Evolutionary conservation across 2,888 invertebrate genomes (phyloP).

Genomic region (Philhelius pedissequus): DNA sequence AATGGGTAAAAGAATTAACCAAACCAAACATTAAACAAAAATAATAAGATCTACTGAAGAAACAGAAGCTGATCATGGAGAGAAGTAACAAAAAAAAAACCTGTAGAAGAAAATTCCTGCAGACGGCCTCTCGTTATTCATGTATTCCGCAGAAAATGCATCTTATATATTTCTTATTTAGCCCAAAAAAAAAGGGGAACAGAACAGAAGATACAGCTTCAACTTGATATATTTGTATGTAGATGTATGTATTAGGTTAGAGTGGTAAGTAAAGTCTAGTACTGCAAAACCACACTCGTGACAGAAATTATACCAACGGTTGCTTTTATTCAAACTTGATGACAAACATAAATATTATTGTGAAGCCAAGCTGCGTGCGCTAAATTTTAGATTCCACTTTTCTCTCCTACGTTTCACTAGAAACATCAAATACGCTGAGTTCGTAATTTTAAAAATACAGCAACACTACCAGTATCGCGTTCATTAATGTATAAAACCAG

Average conservation of each 20-base stretch:
- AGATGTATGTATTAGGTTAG: background rate
- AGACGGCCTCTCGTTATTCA: conserved; percentile 36
- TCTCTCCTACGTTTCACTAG: too few relatives aligned
- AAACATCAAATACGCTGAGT: too few relatives aligned
- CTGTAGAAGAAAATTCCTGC: background rate
- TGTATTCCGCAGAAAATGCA: conserved; percentile 32
- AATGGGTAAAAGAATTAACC: background rate
- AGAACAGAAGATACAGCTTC: background rate
- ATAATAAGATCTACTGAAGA: conserved; percentile 15
- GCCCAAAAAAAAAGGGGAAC: background rate
- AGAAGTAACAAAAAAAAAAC: conserved; percentile 24
- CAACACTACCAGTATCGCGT: too few relatives aligned
- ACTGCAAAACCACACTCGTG: background rate
- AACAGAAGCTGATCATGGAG: conserved; percentile 22
- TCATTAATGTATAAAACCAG: too few relatives aligned
- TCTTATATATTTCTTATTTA: conserved; percentile 16
- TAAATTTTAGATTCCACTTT: too few relatives aligned
- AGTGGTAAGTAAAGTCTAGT: background rate
- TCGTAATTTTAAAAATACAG: too few relatives aligned
- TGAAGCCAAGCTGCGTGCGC: too few relatives aligned
- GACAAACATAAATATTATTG: too few relatives aligned
- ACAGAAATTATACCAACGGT: background rate
- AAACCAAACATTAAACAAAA: background rate
- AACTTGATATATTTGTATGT: background rate
- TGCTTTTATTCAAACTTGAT: too few relatives aligned